Conservation (phyloP, 2,113 vertebrate genomes). For the Gambusia affinis region DNA sequence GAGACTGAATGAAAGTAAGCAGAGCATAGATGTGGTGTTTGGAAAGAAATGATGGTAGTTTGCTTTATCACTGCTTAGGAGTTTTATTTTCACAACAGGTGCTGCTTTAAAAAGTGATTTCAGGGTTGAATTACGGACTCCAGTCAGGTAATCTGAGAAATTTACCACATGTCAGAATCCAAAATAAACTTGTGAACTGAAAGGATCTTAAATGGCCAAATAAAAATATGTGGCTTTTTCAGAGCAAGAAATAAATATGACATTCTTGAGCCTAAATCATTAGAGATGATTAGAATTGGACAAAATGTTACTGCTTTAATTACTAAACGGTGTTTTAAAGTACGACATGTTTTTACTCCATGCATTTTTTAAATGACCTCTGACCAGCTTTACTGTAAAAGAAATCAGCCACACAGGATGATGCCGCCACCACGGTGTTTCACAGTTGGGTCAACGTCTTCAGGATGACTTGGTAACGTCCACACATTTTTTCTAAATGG, state of each 20-base stretch:
- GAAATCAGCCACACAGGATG: neutral
- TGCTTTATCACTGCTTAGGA: neutral
- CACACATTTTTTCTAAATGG: no score
- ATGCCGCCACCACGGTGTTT: neutral
- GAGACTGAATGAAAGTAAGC: slow-evolving; percentile 28
- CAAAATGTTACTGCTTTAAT: no score
- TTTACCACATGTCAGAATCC: neutral
- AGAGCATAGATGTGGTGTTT: neutral
- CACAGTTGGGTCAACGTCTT: neutral
- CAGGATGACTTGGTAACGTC: neutral
- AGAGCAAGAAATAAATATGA: neutral
- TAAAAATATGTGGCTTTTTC: no score
- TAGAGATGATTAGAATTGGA: no score
- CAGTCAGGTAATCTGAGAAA: no score
- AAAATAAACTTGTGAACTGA: neutral
- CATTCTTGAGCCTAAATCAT: no score
- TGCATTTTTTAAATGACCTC: no score
- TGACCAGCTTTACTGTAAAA: no score
- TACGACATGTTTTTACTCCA: no score
- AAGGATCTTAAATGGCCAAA: no score
- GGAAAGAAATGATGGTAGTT: neutral
- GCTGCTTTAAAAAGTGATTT: neutral
- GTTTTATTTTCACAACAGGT: neutral
- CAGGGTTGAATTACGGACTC: neutral
- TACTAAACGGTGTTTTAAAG: neutral